phyloP scores from a whole-genome alignment of 2,113 vertebrate genomes.

The Triplophysa tibetana region DNA sequence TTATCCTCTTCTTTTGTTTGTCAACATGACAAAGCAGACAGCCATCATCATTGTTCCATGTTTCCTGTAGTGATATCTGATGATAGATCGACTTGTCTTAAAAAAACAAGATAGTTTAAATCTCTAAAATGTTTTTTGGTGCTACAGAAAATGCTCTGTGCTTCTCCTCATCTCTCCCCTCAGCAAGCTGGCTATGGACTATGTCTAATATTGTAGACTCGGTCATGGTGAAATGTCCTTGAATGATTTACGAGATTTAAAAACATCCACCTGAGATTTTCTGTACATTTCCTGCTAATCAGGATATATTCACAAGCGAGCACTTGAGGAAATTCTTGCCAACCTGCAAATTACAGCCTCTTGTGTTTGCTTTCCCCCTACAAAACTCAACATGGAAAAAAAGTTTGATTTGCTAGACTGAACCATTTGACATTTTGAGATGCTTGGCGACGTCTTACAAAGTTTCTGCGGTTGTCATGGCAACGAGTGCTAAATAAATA shows the following conservation, averaged over 20 bases:
- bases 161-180: background rate
- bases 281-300: background rate
- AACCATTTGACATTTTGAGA: background rate
- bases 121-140: too few relatives aligned
- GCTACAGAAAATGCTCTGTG: background rate
- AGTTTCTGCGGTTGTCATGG: constrained; percentile 42
- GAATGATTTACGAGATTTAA: background rate
- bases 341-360: background rate
- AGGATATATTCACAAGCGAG: constrained; percentile 6
- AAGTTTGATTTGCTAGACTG: background rate
- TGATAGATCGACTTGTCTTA: too few relatives aligned
- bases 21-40: background rate
- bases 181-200: too few relatives aligned
- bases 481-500: constrained; percentile 26
- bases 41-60: background rate
- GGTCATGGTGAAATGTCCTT: background rate
- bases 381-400: background rate
- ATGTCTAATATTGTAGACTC: background rate
- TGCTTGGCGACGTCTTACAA: background rate
- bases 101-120: too few relatives aligned
- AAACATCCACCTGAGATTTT: background rate
- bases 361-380: background rate
- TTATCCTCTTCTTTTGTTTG: background rate
- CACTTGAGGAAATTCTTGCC: constrained; percentile 4
- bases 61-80: background rate